Evolutionary conservation across 2,888 invertebrate genomes (phyloP).

Genomic region (Fabriciana adippe): DNA sequence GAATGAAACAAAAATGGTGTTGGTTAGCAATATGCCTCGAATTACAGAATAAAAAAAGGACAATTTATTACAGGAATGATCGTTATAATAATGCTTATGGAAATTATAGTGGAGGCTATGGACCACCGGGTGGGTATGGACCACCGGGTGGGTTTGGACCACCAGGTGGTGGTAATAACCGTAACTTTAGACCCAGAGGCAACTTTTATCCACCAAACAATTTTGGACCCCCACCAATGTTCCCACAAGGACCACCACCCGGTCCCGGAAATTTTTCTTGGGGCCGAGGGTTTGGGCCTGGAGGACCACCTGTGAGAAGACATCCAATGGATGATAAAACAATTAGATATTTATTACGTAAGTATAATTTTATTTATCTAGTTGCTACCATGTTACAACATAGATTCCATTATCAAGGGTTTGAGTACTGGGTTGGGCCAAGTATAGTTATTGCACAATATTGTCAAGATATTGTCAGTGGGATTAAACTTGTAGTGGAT

Average conservation of each 20-base stretch:
- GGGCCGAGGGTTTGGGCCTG: constrained; percentile 51
- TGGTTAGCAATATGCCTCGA: no score
- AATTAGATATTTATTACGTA: constrained; percentile 54
- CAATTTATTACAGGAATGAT: constrained; percentile 47
- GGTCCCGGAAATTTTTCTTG: constrained; percentile 31
- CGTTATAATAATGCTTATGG: constrained; percentile 62
- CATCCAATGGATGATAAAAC: constrained; percentile 39
- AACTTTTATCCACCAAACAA: constrained; percentile 32
- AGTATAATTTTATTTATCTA: constrained; percentile 40
- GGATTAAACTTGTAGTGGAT: no score
- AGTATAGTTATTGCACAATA: no score
- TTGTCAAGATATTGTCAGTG: no score
- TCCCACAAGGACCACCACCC: constrained; percentile 28
- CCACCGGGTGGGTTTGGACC: constrained; percentile 34
- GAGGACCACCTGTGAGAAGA: constrained; percentile 46
- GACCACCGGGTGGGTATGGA: constrained; percentile 44
- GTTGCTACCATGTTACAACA: no score
- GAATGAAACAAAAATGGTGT: no score
- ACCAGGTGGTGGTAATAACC: constrained; percentile 17
- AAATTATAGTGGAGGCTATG: constrained; percentile 59
- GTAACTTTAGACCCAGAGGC: constrained; percentile 38
- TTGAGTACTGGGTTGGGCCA: background rate
- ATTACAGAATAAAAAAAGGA: background rate
- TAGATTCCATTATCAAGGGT: background rate
- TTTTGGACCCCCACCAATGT: constrained; percentile 30